A percentile compares a stretch with the other conserved stretches of the same genome.
Evolutionary conservation across 2,113 vertebrate genomes (phyloP).

Genomic region (Lagopus leucura): DNA sequence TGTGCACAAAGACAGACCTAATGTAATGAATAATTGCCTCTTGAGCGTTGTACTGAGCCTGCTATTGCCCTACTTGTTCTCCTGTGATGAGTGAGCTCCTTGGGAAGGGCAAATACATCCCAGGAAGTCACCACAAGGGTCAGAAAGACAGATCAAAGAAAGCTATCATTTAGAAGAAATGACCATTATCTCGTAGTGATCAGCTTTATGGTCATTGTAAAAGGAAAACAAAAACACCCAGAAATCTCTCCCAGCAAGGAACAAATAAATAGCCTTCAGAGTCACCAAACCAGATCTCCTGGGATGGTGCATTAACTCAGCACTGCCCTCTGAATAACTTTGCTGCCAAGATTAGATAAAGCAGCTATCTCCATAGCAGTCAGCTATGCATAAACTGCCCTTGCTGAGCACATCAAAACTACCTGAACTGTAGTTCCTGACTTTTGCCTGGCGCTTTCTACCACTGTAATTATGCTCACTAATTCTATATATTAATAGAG

Average conservation of each 20-base stretch:
- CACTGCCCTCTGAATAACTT: neutral
- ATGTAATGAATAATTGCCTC: neutral
- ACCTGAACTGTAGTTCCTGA: neutral
- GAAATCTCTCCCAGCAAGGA: neutral
- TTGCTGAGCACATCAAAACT: neutral
- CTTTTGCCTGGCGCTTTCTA: neutral
- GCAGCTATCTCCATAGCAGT: neutral
- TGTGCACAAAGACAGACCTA: neutral
- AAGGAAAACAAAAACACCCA: neutral
- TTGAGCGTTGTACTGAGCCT: neutral
- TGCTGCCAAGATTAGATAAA: slow-evolving; percentile 1
- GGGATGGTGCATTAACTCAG: neutral
- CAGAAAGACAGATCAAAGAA: neutral
- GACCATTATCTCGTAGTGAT: neutral
- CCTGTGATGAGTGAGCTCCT: neutral
- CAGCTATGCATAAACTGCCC: neutral
- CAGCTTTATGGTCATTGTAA: neutral
- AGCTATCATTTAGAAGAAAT: neutral
- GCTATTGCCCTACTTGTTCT: neutral
- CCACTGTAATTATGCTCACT: neutral
- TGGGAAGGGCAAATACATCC: neutral
- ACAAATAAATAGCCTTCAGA: neutral
- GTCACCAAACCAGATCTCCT: neutral
- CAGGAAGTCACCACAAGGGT: neutral
- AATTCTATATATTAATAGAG: slow-evolving; percentile 21